Base-by-base conservation (phyloP, 2,888 invertebrate species). In the Hetaerina titia region DNA sequence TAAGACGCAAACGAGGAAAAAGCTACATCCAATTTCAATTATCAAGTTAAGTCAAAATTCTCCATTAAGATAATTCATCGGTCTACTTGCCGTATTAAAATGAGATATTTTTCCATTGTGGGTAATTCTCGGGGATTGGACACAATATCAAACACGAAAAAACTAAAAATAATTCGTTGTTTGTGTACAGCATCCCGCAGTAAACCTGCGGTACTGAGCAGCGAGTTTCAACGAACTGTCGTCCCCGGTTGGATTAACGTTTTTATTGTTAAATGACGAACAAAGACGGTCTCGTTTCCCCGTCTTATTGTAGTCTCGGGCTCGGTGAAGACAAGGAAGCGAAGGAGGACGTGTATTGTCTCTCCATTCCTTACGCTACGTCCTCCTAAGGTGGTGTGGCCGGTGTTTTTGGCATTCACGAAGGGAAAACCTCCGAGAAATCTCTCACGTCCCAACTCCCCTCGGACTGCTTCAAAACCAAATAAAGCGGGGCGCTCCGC, bases 371-470 rank as follows among this genome's bases (percentile, higher is more conserved):
- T 81, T 19, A 31, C 31, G 81, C 81, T 81, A 31, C 31, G 81
- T 81, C 81, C 25, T 81, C 81, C 31, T 15, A 31, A 22, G 69
- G 22, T 69, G 8, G 25, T 81, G 81, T 31, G 81, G 81, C 11
- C 31, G 31, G 81, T 22, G 69, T 81, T 31, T 25, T 31, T 81
- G 81, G 81, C 81, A 81, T 81, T 81, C 81, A 81, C 81, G 31
- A 5, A 25, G 69, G 45, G 69, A 31, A 15, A 13, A 15, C n/a
- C 81, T 81, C 31, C 31, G 31, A 81, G 81, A 81, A 81, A 81
- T 81, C 81, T 81, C 81, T 81, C 81, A 81, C 31, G 81, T 81
- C 31, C 81, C 81, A 81, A 81, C 81, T 81, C 81, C 81, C 74
- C 31, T n/a, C n/a, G 81, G 81, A 81, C 81, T 81, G 81, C 31